These are phyloP conservation scores for Rhincodon typus DNA, from an alignment of 2,797 vertebrate species.

Conservation along the genomic window DNA sequence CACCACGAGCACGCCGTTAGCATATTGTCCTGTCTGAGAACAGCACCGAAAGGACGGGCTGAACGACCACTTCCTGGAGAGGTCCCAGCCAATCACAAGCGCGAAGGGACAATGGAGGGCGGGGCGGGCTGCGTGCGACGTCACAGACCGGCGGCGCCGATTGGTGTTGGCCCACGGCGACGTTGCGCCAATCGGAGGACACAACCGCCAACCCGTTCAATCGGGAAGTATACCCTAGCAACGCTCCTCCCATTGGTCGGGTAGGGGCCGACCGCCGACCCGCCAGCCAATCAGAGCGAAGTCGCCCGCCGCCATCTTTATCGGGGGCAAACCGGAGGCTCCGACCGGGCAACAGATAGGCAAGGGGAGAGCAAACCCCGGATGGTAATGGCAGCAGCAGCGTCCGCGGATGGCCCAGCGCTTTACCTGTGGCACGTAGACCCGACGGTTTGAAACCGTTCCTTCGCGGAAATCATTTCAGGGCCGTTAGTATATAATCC, in stretches of 20 bases:
- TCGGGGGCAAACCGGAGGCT: not conserved
- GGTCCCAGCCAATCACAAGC: not conserved
- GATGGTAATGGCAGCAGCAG: not conserved
- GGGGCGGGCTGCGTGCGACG: not conserved
- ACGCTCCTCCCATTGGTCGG: not conserved
- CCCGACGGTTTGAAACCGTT: not conserved
- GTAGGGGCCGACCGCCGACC: no score
- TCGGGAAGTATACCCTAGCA: not conserved
- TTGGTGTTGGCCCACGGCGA: not conserved
- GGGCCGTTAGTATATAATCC: no score
- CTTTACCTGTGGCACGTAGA: not conserved
- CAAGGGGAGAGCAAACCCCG: not conserved
- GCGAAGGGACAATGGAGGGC: not conserved
- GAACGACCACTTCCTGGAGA: no score
- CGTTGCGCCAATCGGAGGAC: not conserved
- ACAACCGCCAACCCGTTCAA: no score
- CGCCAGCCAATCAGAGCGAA: not conserved
- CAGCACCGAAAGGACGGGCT: no score
- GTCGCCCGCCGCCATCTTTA: not conserved
- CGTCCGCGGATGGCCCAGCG: not conserved
- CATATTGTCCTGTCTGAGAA: no score
- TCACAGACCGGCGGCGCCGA: not conserved
- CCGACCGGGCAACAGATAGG: not conserved
- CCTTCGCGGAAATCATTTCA: no score
- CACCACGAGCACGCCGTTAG: no score